These are phyloP conservation scores for Cranoglanis bouderius DNA, from an alignment of 2,113 vertebrate species.

Conservation along the genomic window DNA sequence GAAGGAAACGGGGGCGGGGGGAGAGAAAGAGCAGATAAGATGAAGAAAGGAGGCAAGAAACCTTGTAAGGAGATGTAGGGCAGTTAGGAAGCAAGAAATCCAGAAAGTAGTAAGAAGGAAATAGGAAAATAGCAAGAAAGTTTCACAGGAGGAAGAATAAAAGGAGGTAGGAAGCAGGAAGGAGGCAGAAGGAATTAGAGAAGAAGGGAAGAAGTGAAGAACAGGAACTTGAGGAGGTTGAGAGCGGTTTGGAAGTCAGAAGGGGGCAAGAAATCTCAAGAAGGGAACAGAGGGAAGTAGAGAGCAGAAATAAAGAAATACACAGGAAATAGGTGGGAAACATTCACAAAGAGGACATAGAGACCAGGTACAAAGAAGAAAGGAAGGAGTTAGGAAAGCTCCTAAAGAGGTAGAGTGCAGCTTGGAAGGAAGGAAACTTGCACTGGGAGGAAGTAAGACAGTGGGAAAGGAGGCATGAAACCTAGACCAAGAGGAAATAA, in stretches of 20 bases:
- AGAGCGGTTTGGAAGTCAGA: no score
- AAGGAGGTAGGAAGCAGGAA: background rate
- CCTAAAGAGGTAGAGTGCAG: background rate
- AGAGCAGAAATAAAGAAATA: background rate
- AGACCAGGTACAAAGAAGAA: background rate
- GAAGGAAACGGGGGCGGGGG: background rate
- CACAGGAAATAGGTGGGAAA: background rate
- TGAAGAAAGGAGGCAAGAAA: background rate
- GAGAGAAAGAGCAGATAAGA: background rate
- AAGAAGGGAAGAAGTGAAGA: background rate
- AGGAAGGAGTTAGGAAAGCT: background rate
- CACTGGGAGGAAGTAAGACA: background rate
- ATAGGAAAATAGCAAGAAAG: background rate
- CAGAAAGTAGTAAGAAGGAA: no score
- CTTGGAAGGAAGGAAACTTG: background rate
- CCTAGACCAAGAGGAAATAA: background rate
- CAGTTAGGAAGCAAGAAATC: background rate
- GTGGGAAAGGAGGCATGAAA: background rate
- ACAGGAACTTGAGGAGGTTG: background rate
- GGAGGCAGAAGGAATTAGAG: no score
- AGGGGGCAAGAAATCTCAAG: background rate
- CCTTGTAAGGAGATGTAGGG: background rate
- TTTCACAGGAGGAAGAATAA: background rate
- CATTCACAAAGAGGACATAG: background rate
- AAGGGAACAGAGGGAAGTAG: background rate